Evolutionary conservation across 1,140 invertebrate species (phyloP).

Genomic region (Rhopalosiphum maidis): DNA sequence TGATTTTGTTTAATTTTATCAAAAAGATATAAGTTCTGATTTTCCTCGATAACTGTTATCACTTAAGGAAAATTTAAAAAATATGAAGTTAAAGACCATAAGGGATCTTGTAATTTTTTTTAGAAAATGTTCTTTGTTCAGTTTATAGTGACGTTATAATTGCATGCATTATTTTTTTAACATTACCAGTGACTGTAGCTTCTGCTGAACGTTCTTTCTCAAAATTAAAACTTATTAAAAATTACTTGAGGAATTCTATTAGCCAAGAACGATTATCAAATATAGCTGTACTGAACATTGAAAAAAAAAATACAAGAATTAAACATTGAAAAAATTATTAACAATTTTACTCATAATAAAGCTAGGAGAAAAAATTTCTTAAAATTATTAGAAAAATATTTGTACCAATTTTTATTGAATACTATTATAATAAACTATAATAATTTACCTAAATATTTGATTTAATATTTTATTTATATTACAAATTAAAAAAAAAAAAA

Average conservation of each 20-base stretch:
- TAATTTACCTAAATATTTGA: too few species aligned
- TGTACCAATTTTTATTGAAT: too few species aligned
- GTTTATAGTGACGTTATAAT: not conserved
- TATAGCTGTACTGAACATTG: not conserved
- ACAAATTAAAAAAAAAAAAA: too few species aligned
- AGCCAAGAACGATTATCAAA: not conserved
- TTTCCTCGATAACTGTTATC: not conserved
- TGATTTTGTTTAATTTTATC: not conserved
- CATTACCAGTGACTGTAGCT: not conserved
- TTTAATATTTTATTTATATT: too few species aligned
- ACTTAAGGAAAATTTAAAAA: not conserved
- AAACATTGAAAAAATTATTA: not conserved
- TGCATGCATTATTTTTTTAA: conserved; percentile 7
- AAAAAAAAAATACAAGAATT: not conserved
- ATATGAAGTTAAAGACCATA: not conserved
- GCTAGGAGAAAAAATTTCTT: not conserved
- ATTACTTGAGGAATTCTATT: not conserved
- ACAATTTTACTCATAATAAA: not conserved
- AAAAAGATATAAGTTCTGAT: not conserved
- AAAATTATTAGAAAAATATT: too few species aligned
- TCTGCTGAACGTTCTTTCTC: not conserved
- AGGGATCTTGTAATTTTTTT: not conserved
- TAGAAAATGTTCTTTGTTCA: not conserved
- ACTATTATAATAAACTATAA: too few species aligned
- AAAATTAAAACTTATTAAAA: not conserved